phyloP scores from a whole-genome alignment of 2,888 invertebrate species.

The Ectemnius cavifrons region DNA sequence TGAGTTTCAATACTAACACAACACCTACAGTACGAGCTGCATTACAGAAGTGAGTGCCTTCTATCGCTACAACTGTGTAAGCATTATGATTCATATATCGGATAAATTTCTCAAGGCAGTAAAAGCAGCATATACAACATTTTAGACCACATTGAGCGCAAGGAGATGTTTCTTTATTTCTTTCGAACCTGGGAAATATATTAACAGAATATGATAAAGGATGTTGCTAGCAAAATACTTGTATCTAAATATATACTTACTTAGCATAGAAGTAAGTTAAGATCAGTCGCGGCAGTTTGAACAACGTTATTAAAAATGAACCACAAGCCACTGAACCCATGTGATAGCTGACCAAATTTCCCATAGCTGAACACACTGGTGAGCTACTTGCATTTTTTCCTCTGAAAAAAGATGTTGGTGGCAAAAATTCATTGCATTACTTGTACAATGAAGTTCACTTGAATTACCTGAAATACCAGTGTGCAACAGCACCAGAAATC shows the following conservation, averaged over 20 bases:
- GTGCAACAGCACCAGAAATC: slow-evolving; percentile 94
- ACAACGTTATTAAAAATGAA: slow-evolving; percentile 93
- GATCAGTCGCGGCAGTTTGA: slow-evolving; percentile 93
- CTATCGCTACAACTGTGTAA: slow-evolving; percentile 95
- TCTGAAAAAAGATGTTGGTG: slow-evolving; percentile 76
- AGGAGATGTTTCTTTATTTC: slow-evolving; percentile 85
- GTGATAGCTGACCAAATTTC: slow-evolving; percentile 91
- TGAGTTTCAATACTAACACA: background rate
- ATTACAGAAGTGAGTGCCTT: slow-evolving; percentile 93
- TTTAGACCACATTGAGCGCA: slow-evolving; percentile 87
- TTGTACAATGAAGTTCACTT: slow-evolving; percentile 13
- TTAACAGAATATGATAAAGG: slow-evolving; percentile 3
- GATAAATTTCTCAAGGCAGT: slow-evolving; percentile 94
- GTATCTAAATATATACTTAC: slow-evolving; percentile 80
- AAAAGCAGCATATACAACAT: slow-evolving; percentile 94
- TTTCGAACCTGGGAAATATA: slow-evolving; percentile 80
- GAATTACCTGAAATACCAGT: slow-evolving; percentile 93
- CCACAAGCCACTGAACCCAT: slow-evolving; percentile 97
- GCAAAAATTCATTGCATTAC: slow-evolving; percentile 6
- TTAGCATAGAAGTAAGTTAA: slow-evolving; percentile 93
- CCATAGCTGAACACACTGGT: slow-evolving; percentile 85
- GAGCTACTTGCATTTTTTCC: slow-evolving; percentile 84
- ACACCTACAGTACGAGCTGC: slow-evolving; percentile 90
- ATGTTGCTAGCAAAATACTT: slow-evolving; percentile 8
- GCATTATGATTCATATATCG: slow-evolving; percentile 96